A percentile compares a stretch with the other conserved stretches of the same genome.
Conservation (phyloP, 2,797 vertebrate species). For the Halcyon chelicuti region DNA sequence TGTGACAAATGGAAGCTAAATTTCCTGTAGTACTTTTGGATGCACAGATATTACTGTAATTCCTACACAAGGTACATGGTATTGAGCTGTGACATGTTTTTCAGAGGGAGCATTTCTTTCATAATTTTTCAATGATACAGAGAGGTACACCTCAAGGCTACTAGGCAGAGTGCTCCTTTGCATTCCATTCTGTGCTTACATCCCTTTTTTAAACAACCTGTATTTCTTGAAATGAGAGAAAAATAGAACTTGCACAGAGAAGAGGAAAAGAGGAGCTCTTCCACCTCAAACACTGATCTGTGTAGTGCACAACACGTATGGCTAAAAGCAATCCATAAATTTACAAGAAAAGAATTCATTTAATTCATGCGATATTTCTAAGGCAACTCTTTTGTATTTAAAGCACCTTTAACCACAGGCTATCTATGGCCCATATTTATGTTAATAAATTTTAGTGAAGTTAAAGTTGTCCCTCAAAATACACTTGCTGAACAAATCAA, state of each 20-base stretch:
- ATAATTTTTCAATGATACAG: not conserved
- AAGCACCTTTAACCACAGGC: not conserved
- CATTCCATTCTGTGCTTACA: fast-evolving
- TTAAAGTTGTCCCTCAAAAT: conserved; percentile 15
- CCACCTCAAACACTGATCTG: not conserved
- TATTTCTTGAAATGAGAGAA: not conserved
- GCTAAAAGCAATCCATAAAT: not conserved
- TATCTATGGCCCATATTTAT: not conserved
- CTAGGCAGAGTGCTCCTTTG: fast-evolving
- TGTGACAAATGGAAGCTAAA: not conserved
- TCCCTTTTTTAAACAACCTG: not conserved
- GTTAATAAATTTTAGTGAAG: not conserved
- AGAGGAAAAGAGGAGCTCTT: not conserved
- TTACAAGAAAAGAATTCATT: not conserved
- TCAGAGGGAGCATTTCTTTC: not conserved
- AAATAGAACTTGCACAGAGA: not conserved
- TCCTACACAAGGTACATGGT: not conserved
- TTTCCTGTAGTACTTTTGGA: not conserved
- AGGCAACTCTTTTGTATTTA: not conserved
- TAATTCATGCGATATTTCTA: not conserved
- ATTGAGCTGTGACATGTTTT: not conserved
- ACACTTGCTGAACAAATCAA: not conserved
- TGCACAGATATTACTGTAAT: not conserved
- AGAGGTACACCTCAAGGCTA: not conserved
- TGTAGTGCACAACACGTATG: fast-evolving